These are phyloP conservation scores for Macrophya alboannulata DNA, from an alignment of 2,888 invertebrate species.

Conservation along the genomic window DNA sequence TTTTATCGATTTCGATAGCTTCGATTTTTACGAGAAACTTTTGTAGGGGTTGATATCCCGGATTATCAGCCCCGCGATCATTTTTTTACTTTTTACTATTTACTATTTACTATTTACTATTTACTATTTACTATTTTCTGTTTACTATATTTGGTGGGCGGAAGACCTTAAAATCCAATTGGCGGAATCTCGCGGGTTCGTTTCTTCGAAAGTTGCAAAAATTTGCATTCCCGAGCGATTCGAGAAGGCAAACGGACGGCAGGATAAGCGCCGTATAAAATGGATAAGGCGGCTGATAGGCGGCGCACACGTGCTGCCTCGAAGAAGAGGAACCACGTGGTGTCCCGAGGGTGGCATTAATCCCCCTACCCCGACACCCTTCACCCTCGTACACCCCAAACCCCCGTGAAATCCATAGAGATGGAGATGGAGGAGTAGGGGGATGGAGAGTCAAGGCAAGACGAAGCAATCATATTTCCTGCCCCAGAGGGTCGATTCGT, in stretches of 20 bases:
- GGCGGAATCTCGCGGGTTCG: slow-evolving; percentile 28
- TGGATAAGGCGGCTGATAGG: slow-evolving; percentile 55
- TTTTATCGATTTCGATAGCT: slow-evolving; percentile 74
- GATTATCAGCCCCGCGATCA: slow-evolving; percentile 11
- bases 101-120: background rate
- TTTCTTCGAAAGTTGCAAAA: slow-evolving; percentile 19
- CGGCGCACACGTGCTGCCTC: slow-evolving; percentile 52
- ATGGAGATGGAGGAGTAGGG: slow-evolving; percentile 23
- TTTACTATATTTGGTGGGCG: background rate
- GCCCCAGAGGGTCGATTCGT: slow-evolving; percentile 79
- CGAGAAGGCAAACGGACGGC: slow-evolving; percentile 32
- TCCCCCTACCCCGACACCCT: slow-evolving; percentile 68
- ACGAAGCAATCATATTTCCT: slow-evolving; percentile 79
- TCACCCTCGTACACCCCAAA: slow-evolving; percentile 57
- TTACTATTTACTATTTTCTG: background rate
- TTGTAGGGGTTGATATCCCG: background rate
- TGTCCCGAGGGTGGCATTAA: slow-evolving; percentile 79
- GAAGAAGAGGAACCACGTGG: slow-evolving; percentile 66
- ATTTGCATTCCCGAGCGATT: slow-evolving; percentile 50
- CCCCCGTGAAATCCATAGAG: slow-evolving; percentile 26
- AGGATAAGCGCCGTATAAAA: slow-evolving; percentile 51
- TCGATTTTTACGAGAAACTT: slow-evolving; percentile 63
- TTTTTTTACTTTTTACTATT: background rate
- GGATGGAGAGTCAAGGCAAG: slow-evolving; percentile 57
- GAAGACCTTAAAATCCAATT: slow-evolving; percentile 28